Base-by-base conservation (phyloP, 2,797 vertebrate genomes). In the Crypturellus tataupa region DNA sequence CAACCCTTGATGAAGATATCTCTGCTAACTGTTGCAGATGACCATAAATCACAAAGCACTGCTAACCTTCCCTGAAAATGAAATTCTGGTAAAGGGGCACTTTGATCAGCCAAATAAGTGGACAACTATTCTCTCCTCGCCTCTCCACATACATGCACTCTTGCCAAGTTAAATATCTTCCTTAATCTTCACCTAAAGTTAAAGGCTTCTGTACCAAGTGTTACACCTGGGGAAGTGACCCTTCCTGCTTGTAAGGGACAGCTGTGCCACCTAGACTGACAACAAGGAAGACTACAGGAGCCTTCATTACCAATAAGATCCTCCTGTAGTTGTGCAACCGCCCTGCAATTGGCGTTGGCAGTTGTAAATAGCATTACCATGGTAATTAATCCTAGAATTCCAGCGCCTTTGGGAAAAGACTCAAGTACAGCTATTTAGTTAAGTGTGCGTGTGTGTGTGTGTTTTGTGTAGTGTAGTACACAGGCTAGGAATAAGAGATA, bases 311-410 rank as follows among this genome's bases (percentile, higher is more conserved):
- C 29, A 68, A n/a, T 80, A 10, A 93, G 68, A 80, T 78, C 78
- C 82, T 88, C 55, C 80, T 80, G 44, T 80, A 80, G 35, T 46
- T 80, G 29, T 85, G 75, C 83, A 51, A 15, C 17, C 42, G 71
- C 80, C 25, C 58, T 37, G 17, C 77, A 86, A 29, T 79, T 94
- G 82, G 19, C 91, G 85, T 86, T 95, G 87, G 60, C 78, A 94
- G 87, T 44, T 87, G 71, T 55, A 90, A 95, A 85, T 78, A 86
- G 37, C 60, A 59, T 88, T 80, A 46, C 83, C 71, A 59, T 88
- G 80, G 78, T 78, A 90, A 51, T 94, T 94, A 94, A 94, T 93
- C 93, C 69, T 27, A n/a, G 58, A 94, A 89, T 94, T 89, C 75
- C 82, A 46, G 39, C 62, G 80, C 85, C 89, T 93, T 94, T 91